These are phyloP conservation scores for Gnatocerus cornutus DNA, from an alignment of 2,888 invertebrate genomes.

Conservation along the genomic window DNA sequence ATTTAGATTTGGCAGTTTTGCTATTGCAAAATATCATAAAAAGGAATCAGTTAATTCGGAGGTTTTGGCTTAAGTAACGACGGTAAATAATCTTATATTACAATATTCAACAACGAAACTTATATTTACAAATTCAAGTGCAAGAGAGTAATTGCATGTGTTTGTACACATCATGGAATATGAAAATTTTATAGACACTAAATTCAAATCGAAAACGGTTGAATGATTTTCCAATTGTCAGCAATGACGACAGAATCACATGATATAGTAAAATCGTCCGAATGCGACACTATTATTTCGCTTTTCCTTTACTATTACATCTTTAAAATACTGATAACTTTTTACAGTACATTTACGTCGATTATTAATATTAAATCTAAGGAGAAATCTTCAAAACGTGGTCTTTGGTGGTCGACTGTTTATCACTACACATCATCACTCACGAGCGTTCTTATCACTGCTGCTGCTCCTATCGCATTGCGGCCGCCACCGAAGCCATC, in stretches of 20 bases:
- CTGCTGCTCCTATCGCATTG: conserved; percentile 66
- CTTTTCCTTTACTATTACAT: conserved; percentile 44
- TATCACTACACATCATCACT: neutral
- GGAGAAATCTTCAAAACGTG: conserved; percentile 43
- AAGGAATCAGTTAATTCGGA: conserved; percentile 40
- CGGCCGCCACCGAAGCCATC: conserved; percentile 64
- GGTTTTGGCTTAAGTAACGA: conserved; percentile 36
- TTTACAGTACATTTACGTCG: conserved; percentile 51
- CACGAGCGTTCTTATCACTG: conserved; percentile 34
- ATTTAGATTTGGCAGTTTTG: conserved; percentile 38
- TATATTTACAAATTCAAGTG: conserved; percentile 49
- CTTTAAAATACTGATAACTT: conserved; percentile 53
- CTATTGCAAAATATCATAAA: conserved; percentile 30
- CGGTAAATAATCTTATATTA: conserved; percentile 41
- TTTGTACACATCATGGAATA: conserved; percentile 44
- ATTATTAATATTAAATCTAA: conserved; percentile 46
- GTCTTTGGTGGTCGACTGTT: conserved; percentile 33
- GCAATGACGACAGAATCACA: conserved; percentile 31
- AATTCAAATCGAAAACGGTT: conserved; percentile 44
- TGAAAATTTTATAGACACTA: conserved; percentile 48
- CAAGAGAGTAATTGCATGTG: conserved; percentile 45
- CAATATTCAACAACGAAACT: conserved; percentile 47
- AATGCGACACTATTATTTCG: conserved; percentile 24
- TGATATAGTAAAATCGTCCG: conserved; percentile 29
- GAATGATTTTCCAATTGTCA: conserved; percentile 35